phyloP scores from a whole-genome alignment of 2,888 invertebrate genomes.

The Harpalus rufipes region DNA sequence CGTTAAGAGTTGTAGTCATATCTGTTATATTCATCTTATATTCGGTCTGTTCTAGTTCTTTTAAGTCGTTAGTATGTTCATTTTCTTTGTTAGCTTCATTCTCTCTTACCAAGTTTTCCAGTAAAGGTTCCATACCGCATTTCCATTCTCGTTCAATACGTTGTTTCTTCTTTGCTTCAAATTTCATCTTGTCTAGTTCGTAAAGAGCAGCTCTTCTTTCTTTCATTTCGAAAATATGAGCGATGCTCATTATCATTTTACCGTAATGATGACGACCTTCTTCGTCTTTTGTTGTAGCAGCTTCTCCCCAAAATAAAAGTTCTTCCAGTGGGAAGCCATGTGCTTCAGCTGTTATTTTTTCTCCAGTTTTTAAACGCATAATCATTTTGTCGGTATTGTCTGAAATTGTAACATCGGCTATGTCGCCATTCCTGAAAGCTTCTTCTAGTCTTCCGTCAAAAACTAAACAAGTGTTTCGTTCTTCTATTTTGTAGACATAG shows the following conservation, averaged over 20 bases:
- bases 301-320: constrained; percentile 84
- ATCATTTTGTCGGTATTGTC: constrained; percentile 87
- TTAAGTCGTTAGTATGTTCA: constrained; percentile 70
- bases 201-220: constrained; percentile 84
- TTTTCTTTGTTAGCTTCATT: constrained; percentile 80
- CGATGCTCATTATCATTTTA: constrained; percentile 83
- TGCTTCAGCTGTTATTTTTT: constrained; percentile 84
- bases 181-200: constrained; percentile 77
- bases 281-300: constrained; percentile 82
- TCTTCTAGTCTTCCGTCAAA: constrained; percentile 87
- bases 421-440: constrained; percentile 87
- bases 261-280: constrained; percentile 76
- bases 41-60: constrained; percentile 73
- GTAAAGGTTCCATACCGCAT: constrained; percentile 77
- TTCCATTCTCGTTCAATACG: constrained; percentile 74
- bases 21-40: constrained; percentile 75
- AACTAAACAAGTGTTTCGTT: constrained; percentile 86
- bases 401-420: constrained; percentile 87
- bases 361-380: constrained; percentile 85
- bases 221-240: constrained; percentile 88
- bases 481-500: constrained; percentile 88
- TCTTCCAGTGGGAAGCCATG: constrained; percentile 34
- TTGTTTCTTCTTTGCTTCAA: constrained; percentile 74
- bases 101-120: constrained; percentile 75
- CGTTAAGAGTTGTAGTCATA: constrained; percentile 81